phyloP scores from a whole-genome alignment of 2,113 vertebrate species.

The Muscicapa adusta region DNA sequence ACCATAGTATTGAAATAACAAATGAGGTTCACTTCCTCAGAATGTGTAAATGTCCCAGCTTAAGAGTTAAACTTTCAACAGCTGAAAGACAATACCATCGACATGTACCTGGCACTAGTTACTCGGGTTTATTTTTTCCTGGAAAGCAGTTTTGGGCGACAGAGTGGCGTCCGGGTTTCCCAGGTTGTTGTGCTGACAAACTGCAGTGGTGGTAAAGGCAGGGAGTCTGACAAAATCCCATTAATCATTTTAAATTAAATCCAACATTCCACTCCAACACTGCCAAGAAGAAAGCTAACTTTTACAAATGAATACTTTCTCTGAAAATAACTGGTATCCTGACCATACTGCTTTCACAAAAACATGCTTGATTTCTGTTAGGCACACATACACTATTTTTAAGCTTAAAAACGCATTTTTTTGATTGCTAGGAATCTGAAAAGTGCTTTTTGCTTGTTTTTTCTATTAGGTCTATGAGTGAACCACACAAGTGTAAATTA shows the following conservation, averaged over 20 bases:
- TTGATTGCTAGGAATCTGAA: neutral
- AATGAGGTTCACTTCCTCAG: constrained; percentile 37
- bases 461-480: neutral
- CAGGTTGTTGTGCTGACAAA: constrained; percentile 84
- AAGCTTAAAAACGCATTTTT: neutral
- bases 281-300: constrained; percentile 71
- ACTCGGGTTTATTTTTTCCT: constrained; percentile 73
- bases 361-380: neutral
- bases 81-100: constrained; percentile 68
- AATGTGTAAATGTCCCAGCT: constrained; percentile 59
- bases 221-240: constrained; percentile 83
- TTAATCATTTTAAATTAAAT: constrained; percentile 92
- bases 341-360: constrained; percentile 52
- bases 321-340: constrained; percentile 55
- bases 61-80: constrained; percentile 73
- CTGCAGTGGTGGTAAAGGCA: constrained; percentile 80
- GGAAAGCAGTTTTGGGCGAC: constrained; percentile 77
- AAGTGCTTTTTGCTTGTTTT: neutral
- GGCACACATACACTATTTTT: neutral
- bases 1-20: neutral
- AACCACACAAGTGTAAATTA: neutral
- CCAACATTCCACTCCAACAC: constrained; percentile 74
- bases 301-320: constrained; percentile 73
- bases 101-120: constrained; percentile 73
- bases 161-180: constrained; percentile 79